phyloP scores from a whole-genome alignment of 2,113 vertebrate species.

The Crotalus tigris region DNA sequence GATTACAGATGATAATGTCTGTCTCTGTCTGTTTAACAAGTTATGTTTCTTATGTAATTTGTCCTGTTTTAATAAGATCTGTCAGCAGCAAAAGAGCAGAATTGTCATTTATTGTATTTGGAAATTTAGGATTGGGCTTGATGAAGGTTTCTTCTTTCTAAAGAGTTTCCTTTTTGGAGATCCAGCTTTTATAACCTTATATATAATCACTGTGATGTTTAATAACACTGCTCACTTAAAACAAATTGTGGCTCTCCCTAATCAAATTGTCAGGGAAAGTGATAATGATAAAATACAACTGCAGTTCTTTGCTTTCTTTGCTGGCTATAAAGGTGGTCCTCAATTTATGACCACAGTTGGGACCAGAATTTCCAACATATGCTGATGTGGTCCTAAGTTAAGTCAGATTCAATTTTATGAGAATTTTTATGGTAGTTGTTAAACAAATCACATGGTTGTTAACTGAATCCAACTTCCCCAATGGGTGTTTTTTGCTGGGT shows the following conservation, averaged over 20 bases:
- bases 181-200: not conserved
- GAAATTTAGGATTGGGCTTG: not conserved
- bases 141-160: constrained; percentile 6
- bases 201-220: constrained; percentile 39
- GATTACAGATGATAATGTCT: not conserved
- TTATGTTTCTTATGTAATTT: constrained; percentile 14
- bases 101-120: constrained; percentile 1
- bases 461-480: not conserved
- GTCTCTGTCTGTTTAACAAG: not conserved
- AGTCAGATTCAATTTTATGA: too few relatives aligned
- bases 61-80: constrained; percentile 3
- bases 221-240: constrained; percentile 41
- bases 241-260: not conserved
- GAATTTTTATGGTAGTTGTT: too few relatives aligned
- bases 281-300: not conserved
- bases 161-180: not conserved
- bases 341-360: too few relatives aligned
- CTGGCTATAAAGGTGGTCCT: too few relatives aligned
- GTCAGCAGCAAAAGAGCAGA: not conserved
- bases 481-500: too few relatives aligned
- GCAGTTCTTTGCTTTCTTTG: not conserved
- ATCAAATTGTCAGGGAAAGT: constrained; percentile 2
- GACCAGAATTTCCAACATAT: too few relatives aligned
- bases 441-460: not conserved
- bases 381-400: too few relatives aligned